Conservation (phyloP, 2,888 invertebrate genomes). For the Colletes collaris region DNA sequence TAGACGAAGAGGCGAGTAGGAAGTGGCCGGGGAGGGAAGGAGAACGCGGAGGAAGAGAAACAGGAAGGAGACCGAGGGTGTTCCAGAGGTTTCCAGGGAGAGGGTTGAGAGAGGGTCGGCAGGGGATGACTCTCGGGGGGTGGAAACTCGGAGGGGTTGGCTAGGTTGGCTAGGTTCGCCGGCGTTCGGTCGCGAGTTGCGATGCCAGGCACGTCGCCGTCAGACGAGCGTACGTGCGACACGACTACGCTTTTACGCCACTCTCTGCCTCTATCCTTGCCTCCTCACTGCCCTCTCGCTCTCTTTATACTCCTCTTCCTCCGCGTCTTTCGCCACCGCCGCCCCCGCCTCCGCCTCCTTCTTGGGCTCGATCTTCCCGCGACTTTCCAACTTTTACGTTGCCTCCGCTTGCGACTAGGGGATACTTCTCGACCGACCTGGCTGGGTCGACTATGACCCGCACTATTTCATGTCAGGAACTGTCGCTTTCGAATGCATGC, state of each 20-base stretch:
- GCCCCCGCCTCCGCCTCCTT: constrained; percentile 12
- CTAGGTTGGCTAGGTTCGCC: constrained; percentile 70
- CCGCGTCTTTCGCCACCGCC: constrained; percentile 39
- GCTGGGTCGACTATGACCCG: too few relatives aligned
- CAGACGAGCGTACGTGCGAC: constrained; percentile 83
- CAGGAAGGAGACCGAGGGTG: constrained; percentile 42
- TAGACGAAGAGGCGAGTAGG: not conserved
- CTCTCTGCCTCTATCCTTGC: constrained; percentile 71
- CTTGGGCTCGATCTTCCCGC: not conserved
- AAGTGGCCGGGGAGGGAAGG: constrained; percentile 3
- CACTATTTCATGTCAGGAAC: too few relatives aligned
- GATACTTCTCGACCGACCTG: too few relatives aligned
- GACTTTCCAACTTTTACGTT: constrained; percentile 16
- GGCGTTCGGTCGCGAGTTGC: constrained; percentile 71
- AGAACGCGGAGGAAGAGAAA: constrained; percentile 24
- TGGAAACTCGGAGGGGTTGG: constrained; percentile 71
- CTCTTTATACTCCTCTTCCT: constrained; percentile 43
- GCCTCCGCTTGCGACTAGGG: too few relatives aligned
- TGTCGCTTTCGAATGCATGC: too few relatives aligned
- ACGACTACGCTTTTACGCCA: constrained; percentile 83
- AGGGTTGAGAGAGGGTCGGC: constrained; percentile 58
- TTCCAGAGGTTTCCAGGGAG: constrained; percentile 62
- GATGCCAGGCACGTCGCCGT: constrained; percentile 81
- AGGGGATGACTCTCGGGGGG: constrained; percentile 68
- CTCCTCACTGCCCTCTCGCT: constrained; percentile 54